A percentile compares a stretch with the other conserved stretches of the same genome.
phyloP scores from a whole-genome alignment of 2,888 invertebrate species.

The Dynastes tityus region DNA sequence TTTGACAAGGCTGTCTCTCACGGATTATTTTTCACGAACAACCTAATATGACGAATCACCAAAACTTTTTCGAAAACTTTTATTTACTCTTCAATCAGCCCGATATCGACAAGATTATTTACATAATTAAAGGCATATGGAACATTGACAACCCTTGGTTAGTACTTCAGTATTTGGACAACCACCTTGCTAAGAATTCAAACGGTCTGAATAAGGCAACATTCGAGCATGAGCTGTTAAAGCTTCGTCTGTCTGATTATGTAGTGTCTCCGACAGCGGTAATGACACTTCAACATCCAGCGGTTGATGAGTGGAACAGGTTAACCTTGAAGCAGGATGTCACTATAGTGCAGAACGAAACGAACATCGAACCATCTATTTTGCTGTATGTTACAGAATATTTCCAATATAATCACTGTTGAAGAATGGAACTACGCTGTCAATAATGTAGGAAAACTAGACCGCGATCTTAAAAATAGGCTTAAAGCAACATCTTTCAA shows the following conservation, averaged over 20 bases:
- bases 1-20: background rate
- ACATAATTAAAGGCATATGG: background rate
- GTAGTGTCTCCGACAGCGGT: background rate
- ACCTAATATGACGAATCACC: background rate
- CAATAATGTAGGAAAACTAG: background rate
- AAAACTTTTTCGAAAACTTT: background rate
- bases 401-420: background rate
- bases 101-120: background rate
- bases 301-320: background rate
- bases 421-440: background rate
- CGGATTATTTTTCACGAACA: background rate
- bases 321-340: background rate
- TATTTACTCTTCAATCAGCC: background rate
- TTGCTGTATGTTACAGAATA: background rate
- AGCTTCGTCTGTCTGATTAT: background rate
- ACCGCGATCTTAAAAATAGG: background rate
- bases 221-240: background rate
- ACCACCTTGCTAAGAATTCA: too few species aligned
- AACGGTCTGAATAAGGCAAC: too few species aligned
- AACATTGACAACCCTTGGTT: too few species aligned
- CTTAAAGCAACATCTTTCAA: background rate
- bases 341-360: too few species aligned
- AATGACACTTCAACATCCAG: background rate
- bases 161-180: too few species aligned
- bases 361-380: background rate